Evolutionary conservation across 1,140 invertebrate species (phyloP).

Genomic region (Drosophila equinoxialis): DNA sequence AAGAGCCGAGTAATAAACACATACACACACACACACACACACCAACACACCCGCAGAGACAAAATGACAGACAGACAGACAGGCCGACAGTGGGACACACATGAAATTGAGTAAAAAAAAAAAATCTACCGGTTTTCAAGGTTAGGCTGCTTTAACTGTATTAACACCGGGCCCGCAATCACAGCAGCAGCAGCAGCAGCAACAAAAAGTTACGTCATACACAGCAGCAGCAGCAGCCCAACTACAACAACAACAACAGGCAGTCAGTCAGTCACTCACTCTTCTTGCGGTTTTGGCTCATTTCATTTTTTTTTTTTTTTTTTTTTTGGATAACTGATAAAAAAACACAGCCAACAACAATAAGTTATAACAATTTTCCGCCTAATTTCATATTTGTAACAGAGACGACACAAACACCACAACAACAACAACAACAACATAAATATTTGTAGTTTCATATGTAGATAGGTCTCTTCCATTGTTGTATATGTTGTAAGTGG

Average conservation of each 20-base stretch:
- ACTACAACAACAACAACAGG: constrained; percentile 37
- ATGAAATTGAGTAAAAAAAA: constrained; percentile 67
- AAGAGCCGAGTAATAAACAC: constrained; percentile 47
- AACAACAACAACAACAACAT: constrained; percentile 20
- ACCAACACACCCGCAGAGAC: neutral
- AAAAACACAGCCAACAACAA: constrained; percentile 26
- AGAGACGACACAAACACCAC: constrained; percentile 46
- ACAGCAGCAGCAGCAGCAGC: constrained; percentile 52
- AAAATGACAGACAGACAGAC: neutral
- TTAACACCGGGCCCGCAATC: constrained; percentile 76
- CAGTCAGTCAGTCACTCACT: constrained; percentile 17
- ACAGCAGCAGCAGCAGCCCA: constrained; percentile 44
- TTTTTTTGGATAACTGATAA: constrained; percentile 26
- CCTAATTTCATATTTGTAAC: constrained; percentile 81
- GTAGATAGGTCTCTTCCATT: neutral
- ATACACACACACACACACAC: constrained; percentile 35
- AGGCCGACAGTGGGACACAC: constrained; percentile 41
- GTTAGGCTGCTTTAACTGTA: constrained; percentile 81
- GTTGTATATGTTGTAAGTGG: constrained; percentile 68
- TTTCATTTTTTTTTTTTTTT: constrained; percentile 54
- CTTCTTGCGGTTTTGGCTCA: constrained; percentile 74
- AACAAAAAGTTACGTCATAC: constrained; percentile 71
- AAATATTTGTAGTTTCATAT: neutral
- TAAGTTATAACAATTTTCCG: constrained; percentile 62
- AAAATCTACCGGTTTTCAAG: constrained; percentile 82